Conservation (phyloP, 2,797 vertebrate genomes). For the Sebastes steindachneri region DNA sequence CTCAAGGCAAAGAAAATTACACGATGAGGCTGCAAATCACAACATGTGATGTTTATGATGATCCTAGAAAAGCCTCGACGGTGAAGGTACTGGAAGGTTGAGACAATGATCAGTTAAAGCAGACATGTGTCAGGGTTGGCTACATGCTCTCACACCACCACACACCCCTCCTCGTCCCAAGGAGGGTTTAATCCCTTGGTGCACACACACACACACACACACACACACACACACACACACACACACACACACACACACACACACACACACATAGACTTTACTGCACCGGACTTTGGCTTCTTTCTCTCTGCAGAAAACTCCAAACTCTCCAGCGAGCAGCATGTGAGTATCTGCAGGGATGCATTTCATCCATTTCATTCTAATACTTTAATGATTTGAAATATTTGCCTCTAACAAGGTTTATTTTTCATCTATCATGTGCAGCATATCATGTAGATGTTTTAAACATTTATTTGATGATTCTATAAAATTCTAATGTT, state of each 20-base stretch:
- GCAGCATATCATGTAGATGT: neutral
- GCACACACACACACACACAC: neutral
- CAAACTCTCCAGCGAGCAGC: slow-evolving; percentile 22
- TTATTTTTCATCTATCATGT: neutral
- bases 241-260: neutral
- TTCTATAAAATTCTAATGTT: neutral
- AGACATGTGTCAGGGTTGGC: slow-evolving; percentile 59
- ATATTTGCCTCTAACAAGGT: neutral
- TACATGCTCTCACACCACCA: slow-evolving; percentile 52
- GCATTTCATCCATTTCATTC: neutral
- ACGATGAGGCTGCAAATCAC: neutral
- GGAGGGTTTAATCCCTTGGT: slow-evolving; percentile 45
- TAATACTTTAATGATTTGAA: neutral
- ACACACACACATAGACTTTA: neutral
- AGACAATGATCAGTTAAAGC: slow-evolving; percentile 45
- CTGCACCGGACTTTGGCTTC: slow-evolving; percentile 63
- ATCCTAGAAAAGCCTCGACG: neutral
- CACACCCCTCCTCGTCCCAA: slow-evolving; percentile 13
- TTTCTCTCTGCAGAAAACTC: slow-evolving; percentile 35
- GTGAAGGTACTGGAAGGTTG: neutral
- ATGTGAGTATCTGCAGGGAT: slow-evolving; percentile 68
- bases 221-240: neutral
- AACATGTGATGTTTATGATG: slow-evolving; percentile 39
- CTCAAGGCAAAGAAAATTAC: neutral
- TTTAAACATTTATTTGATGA: neutral